Conservation (phyloP, 2,888 invertebrate genomes). For the Zhuqinia jingwanae region DNA sequence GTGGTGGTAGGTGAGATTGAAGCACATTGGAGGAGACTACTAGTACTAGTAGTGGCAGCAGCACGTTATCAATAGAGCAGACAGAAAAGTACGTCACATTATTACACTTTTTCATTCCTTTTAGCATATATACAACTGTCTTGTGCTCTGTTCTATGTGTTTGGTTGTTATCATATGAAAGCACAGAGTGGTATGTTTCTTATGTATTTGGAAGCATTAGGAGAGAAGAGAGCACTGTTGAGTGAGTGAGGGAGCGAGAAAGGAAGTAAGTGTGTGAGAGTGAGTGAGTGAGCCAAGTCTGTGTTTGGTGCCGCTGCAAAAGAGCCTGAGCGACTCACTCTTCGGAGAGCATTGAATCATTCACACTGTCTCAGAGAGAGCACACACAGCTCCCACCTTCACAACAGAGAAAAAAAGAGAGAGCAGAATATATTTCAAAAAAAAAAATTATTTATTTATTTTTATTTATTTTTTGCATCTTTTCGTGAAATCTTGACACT, state of each 20-base stretch:
- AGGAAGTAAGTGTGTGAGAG: slow-evolving; percentile 57
- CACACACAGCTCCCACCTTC: slow-evolving; percentile 41
- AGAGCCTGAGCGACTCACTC: slow-evolving; percentile 57
- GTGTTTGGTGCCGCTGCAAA: slow-evolving; percentile 61
- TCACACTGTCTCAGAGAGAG: slow-evolving; percentile 6
- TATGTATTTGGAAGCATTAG: background rate
- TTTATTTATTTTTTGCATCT: slow-evolving; percentile 41
- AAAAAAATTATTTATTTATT: no score
- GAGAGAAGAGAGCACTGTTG: background rate
- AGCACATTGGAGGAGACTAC: background rate
- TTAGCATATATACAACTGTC: background rate
- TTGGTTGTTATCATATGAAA: slow-evolving; percentile 56
- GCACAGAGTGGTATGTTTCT: slow-evolving; percentile 35
- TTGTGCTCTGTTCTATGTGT: slow-evolving; percentile 27
- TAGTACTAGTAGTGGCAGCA: no score
- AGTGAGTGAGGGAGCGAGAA: slow-evolving; percentile 59
- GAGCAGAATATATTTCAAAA: no score
- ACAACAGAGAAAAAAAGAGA: background rate
- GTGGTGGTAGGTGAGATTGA: no score
- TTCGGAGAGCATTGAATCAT: slow-evolving; percentile 66
- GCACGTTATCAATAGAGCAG: slow-evolving; percentile 14
- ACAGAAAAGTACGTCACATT: background rate
- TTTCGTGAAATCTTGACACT: slow-evolving; percentile 59
- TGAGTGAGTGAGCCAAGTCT: slow-evolving; percentile 13
- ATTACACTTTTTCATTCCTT: slow-evolving; percentile 18